These are phyloP conservation scores for Bombus balteatus DNA, from an alignment of 1,140 invertebrate genomes.

Conservation along the genomic window DNA sequence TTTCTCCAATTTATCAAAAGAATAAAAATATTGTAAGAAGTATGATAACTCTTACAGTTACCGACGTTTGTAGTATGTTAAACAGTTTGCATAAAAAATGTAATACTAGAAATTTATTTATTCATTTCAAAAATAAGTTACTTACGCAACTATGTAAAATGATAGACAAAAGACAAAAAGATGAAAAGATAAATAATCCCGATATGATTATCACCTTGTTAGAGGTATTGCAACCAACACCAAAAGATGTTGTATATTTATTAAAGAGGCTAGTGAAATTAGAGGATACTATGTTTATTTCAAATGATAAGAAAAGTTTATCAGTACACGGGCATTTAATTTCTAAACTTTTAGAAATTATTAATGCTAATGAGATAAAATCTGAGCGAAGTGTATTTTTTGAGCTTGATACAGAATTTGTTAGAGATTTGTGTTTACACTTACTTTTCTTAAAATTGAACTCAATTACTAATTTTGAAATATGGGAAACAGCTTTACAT, in stretches of 20 bases:
- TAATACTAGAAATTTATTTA: conserved; percentile 54
- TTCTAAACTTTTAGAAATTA: conserved; percentile 71
- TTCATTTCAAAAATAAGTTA: conserved; percentile 74
- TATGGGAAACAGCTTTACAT: conserved; percentile 82
- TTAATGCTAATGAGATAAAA: conserved; percentile 24
- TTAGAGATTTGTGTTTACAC: conserved; percentile 62
- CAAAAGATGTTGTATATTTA: conserved; percentile 59
- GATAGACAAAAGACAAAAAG: conserved; percentile 56
- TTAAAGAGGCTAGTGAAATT: conserved; percentile 64
- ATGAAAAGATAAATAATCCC: conserved; percentile 23
- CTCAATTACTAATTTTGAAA: conserved; percentile 77
- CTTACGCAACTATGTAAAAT: conserved; percentile 62
- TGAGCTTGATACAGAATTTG: conserved; percentile 60
- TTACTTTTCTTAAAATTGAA: conserved; percentile 65
- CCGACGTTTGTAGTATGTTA: conserved; percentile 72
- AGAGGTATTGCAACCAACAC: conserved; percentile 65
- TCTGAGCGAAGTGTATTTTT: conserved; percentile 19
- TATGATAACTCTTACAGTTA: conserved; percentile 80
- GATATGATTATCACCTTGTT: conserved; percentile 54
- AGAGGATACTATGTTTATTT: conserved; percentile 60
- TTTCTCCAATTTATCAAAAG: conserved; percentile 80
- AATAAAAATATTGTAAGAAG: conserved; percentile 70
- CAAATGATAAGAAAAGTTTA: conserved; percentile 62
- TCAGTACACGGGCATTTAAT: conserved; percentile 71
- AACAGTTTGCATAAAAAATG: conserved; percentile 51